Base-by-base conservation (phyloP, 2,797 vertebrate species). In the Todus mexicanus region DNA sequence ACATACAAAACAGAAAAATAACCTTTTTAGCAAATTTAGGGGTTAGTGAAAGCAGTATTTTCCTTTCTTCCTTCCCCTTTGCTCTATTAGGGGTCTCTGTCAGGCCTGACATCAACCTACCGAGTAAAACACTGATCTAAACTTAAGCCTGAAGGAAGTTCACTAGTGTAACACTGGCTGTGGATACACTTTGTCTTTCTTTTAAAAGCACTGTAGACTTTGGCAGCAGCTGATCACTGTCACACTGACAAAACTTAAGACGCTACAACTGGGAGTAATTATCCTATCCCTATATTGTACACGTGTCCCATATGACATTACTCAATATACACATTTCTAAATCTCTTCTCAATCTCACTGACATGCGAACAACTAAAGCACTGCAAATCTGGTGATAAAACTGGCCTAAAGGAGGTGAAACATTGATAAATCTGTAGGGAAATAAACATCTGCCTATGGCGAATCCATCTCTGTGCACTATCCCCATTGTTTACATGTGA, bases 201-300 rank as follows among this genome's bases (percentile, higher is more conserved):
- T 76, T 31, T 11, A 72, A 50, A 20, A 84, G 25, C 50, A 29
- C n/a, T 35, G 13, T 13, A 60, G 48, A 16, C 47, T 53, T 35
- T 33, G 51, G 29, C 65, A 87, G 59, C 38, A 65, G 63, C 40
- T 76, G 48, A 66, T 26, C 19, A 19, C 31, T 38, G 17, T 57
- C 53, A 68, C 27, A 26, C 18, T 22, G 33, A 42, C 37, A 82
- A 75, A 70, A 33, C 6, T 50, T 25, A 40, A 12, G 15, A 17
- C 38, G 59, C 47, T 43, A 18, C 0, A 2, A 7, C 40, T 70
- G 31, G 38, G 27, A 87, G 37, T 38, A 75, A 23, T 51, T 59
- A 63, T 42, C 15, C 26, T 63, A 7, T 11, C 20, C 42, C 19
- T 38, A 25, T 0, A 0, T 7, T 69, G 40, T 40, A 57, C 9